Evolutionary conservation across 2,113 vertebrate genomes (phyloP).

Genomic region (Corynorhinus townsendii): DNA sequence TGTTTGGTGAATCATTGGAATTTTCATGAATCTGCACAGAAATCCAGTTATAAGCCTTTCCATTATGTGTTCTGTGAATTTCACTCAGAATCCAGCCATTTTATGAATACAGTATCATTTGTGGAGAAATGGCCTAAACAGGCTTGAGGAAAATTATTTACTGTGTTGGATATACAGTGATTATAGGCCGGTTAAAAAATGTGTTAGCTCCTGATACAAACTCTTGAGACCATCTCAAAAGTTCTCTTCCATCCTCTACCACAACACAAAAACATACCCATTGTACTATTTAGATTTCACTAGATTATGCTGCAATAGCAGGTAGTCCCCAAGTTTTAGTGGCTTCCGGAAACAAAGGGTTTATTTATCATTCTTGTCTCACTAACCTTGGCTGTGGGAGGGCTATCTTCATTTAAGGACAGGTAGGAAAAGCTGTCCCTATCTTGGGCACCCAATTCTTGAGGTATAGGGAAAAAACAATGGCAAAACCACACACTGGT

Average conservation of each 20-base stretch:
- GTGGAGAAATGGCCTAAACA: neutral
- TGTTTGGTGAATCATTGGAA: conserved; percentile 48
- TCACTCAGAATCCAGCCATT: neutral
- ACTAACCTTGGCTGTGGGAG: neutral
- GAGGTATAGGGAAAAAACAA: neutral
- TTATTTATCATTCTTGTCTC: neutral
- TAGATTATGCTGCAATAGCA: neutral
- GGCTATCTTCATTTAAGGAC: neutral
- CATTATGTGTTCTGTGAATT: neutral
- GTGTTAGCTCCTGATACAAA: neutral
- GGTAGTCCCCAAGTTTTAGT: neutral
- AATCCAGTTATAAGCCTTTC: conserved; percentile 27
- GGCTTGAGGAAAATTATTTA: neutral
- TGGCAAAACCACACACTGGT: neutral
- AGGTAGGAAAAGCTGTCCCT: neutral
- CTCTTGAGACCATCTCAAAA: neutral
- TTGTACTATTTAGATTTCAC: neutral
- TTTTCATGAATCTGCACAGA: conserved; percentile 20
- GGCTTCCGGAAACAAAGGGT: neutral
- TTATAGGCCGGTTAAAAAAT: neutral
- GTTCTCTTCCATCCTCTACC: neutral
- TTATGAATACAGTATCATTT: neutral
- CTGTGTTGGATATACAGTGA: neutral
- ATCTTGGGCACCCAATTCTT: neutral
- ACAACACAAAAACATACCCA: neutral